Conservation (phyloP, 2,797 vertebrate species). For the Anguilla megastoma region DNA sequence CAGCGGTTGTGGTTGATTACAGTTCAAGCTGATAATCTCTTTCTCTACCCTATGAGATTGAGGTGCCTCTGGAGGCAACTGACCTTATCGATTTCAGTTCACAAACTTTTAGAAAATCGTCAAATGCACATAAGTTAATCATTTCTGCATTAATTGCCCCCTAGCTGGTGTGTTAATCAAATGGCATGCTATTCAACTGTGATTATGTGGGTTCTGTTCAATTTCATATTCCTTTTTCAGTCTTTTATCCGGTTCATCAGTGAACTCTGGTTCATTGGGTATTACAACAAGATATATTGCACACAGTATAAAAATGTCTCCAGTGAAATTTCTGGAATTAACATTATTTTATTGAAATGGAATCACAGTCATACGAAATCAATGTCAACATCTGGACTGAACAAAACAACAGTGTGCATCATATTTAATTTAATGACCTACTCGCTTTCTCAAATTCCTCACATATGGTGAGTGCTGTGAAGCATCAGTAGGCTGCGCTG, state of each 20-base stretch:
- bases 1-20: slow-evolving; percentile 43
- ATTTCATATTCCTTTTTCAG: neutral
- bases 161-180: slow-evolving; percentile 55
- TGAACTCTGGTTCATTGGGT: neutral
- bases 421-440: neutral
- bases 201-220: neutral
- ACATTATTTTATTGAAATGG: neutral
- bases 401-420: neutral
- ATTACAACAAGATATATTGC: neutral
- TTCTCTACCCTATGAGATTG: neutral
- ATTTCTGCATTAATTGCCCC: slow-evolving; percentile 62
- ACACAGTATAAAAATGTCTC: neutral
- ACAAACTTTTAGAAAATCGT: slow-evolving; percentile 40
- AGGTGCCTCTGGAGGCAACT: slow-evolving; percentile 43
- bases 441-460: neutral
- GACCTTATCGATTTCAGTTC: slow-evolving; percentile 53
- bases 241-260: neutral
- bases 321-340: neutral
- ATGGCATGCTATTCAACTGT: neutral
- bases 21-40: slow-evolving; percentile 45
- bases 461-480: neutral
- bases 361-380: neutral
- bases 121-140: slow-evolving; percentile 60
- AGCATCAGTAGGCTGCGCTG: neutral
- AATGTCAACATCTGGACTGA: neutral